Conservation (phyloP, 2,113 vertebrate genomes). For the Taurulus bubalis region DNA sequence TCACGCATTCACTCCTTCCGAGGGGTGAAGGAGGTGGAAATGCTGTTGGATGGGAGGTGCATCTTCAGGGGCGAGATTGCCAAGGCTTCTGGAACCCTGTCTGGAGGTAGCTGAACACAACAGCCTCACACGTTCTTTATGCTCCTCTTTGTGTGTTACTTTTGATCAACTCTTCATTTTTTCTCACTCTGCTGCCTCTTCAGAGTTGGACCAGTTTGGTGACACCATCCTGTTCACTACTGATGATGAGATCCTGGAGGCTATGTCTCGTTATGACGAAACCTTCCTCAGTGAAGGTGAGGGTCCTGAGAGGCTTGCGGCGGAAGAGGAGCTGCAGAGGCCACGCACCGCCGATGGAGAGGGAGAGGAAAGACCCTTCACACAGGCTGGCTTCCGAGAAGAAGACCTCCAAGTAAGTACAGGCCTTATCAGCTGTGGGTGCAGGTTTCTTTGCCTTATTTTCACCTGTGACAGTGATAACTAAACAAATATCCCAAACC, state of each 20-base stretch:
- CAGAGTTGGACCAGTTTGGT: constrained; percentile 95
- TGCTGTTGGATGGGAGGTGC: constrained; percentile 87
- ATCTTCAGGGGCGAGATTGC: constrained; percentile 98
- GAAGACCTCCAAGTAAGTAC: constrained; percentile 78
- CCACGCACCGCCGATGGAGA: constrained; percentile 92
- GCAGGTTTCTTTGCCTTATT: not conserved
- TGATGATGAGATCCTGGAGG: constrained; percentile 95
- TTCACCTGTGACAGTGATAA: not conserved
- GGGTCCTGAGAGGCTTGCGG: constrained; percentile 67
- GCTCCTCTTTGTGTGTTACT: not conserved
- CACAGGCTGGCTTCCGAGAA: constrained; percentile 87
- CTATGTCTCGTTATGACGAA: constrained; percentile 91
- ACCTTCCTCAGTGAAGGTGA: constrained; percentile 84
- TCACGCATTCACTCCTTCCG: constrained; percentile 97
- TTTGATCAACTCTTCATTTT: not conserved
- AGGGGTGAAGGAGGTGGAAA: constrained; percentile 91
- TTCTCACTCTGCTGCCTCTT: not conserved
- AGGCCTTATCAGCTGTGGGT: not conserved
- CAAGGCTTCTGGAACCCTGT: constrained; percentile 93
- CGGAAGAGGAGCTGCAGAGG: constrained; percentile 88
- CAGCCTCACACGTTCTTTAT: not conserved
- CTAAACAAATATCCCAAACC: not conserved
- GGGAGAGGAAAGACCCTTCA: constrained; percentile 92
- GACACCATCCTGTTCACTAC: constrained; percentile 97
- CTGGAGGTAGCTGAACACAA: constrained; percentile 85